Conservation (phyloP, 2,888 invertebrate species). For the Lumbricus terrestris region DNA sequence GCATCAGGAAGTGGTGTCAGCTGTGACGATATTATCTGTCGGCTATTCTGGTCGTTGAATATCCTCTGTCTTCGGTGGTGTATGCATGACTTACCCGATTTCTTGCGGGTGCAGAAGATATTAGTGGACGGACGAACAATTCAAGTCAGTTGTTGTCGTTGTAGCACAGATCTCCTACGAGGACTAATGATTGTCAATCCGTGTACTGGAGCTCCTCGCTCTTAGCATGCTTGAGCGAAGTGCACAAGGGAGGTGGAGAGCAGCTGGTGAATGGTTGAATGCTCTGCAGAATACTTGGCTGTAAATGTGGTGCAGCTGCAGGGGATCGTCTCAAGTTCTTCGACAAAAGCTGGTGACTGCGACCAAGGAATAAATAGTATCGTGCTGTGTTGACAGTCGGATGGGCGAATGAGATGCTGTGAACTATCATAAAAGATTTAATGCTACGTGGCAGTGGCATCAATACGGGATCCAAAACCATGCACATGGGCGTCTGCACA, state of each 20-base stretch:
- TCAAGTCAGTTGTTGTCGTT: background rate
- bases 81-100: background rate
- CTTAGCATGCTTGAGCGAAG: background rate
- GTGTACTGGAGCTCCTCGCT: background rate
- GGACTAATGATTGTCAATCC: background rate
- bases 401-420: background rate
- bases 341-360: background rate
- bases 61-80: background rate
- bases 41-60: background rate
- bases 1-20: no score
- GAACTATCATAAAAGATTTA: background rate
- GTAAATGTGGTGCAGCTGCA: background rate
- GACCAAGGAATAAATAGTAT: background rate
- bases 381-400: background rate
- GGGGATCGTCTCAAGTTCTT: background rate
- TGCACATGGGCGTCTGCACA: no score
- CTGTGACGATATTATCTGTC: background rate
- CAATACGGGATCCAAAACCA: no score
- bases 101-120: background rate
- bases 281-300: background rate
- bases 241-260: no score
- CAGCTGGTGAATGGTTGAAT: background rate
- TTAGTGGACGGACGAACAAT: background rate
- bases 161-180: no score
- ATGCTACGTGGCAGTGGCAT: background rate